Conservation (phyloP, 92 coral and sea anemone genomes). For the Heteractis magnifica region DNA sequence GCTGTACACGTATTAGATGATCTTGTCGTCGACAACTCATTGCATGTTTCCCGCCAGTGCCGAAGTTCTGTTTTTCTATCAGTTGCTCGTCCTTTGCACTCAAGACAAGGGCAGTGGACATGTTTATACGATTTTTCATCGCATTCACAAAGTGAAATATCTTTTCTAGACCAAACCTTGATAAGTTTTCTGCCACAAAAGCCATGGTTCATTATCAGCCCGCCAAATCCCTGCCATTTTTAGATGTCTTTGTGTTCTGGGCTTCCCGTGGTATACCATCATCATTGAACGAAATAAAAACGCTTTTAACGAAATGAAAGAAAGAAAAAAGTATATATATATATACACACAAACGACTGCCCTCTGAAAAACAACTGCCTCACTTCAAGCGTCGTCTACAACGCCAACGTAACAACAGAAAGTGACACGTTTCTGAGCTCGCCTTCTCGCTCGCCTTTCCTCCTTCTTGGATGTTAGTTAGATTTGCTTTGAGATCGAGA, state of each 20-base stretch:
- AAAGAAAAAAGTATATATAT: no score
- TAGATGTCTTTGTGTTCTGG: background rate
- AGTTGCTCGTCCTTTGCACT: conserved; percentile 28
- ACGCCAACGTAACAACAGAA: no score
- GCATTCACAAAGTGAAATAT: background rate
- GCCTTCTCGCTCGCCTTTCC: background rate
- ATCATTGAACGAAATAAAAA: no score
- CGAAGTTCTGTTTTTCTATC: conserved; percentile 35
- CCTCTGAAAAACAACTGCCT: no score
- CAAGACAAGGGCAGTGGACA: conserved; percentile 25
- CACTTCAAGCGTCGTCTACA: no score
- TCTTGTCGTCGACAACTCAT: conserved; percentile 5
- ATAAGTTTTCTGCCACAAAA: background rate
- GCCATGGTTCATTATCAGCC: background rate
- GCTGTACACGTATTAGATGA: background rate
- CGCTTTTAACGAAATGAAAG: no score
- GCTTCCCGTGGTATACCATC: background rate
- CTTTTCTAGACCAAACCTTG: conserved; percentile 17
- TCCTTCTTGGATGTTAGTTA: background rate
- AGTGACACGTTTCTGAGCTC: background rate
- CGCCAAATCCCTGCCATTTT: background rate
- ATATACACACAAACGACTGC: no score
- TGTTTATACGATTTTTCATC: conserved; percentile 5
- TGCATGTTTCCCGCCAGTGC: conserved; percentile 28
- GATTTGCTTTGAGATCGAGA: background rate